Evolutionary conservation across 1,140 invertebrate species (phyloP), one percentile per base, ranked within the genome.

Genomic region (Nebria ingens): DNA sequence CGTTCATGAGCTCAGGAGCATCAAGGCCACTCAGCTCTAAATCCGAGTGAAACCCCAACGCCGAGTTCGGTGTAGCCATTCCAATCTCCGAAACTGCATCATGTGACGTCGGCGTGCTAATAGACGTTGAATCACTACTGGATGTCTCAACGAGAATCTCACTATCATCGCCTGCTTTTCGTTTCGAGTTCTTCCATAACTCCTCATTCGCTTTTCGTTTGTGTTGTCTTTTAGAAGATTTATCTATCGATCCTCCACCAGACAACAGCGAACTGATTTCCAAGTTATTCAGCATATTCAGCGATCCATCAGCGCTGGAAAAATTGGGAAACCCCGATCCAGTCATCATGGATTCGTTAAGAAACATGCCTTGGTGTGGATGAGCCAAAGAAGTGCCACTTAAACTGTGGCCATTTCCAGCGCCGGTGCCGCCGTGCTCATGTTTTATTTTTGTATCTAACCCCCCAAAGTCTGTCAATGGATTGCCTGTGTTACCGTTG

Each of bases 11-110:
- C 51, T 84, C 82, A 0, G 73, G 72, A 0, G 78, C 66, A 59
- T 84, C 82, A 54, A 84, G 64, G 17, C 72, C 79, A 0, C 79
- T 78, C n/a, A 83, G 68, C 61, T 85, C 83, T 21, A 84, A 60
- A 61, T 82, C 80, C 11, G 79, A 79, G 1, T 73, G 76, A 74
- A 76, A 76, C 64, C 79, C 78, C 21, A 78, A 75, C 17, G 77
- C 76, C 0, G 81, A 83, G 2, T 79, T 79, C 42, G 69, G 81
- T 0, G 75, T 77, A 1, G 70, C 69, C 59, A 62, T 79, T 66
- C 70, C 58, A 22, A 73, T 61, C 59, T 76, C 65, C 66, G 73
- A 49, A 68, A 66, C 59, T 9, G 65, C 66, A 25, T 69, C 68
- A 57, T 73, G 79, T 65, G 64, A 76, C 56, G 66, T 78, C 59